Conservation (phyloP, 2,888 invertebrate genomes). For the Pinctada fucata region DNA sequence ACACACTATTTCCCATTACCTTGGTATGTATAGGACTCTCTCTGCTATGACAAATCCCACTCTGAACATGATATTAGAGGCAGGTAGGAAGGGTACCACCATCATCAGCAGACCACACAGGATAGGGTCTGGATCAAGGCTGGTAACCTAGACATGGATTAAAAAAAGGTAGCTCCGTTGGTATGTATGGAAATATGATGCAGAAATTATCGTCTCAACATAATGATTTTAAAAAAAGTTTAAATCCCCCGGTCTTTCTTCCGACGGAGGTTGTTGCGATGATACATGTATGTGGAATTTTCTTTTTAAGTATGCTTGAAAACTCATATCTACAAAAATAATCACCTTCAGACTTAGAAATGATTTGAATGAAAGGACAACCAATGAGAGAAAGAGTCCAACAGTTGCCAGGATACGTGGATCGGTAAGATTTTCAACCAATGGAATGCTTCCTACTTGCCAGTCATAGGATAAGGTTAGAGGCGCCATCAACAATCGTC, state of each 20-base stretch:
- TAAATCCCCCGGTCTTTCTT: too few species aligned
- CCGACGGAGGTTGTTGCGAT: too few species aligned
- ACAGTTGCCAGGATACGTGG: conserved; percentile 85
- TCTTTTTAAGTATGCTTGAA: too few species aligned
- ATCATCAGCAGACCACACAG: conserved; percentile 53
- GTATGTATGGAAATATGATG: too few species aligned
- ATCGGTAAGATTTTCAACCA: conserved; percentile 85
- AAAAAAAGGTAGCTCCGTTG: neutral
- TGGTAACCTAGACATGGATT: neutral
- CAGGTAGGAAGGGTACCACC: conserved; percentile 67
- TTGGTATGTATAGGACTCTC: conserved; percentile 71
- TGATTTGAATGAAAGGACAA: conserved; percentile 28
- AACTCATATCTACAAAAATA: too few species aligned
- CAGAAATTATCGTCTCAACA: too few species aligned
- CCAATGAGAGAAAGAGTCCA: conserved; percentile 78
- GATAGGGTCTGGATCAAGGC: conserved; percentile 16
- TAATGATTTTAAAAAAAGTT: too few species aligned
- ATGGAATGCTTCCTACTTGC: conserved; percentile 92
- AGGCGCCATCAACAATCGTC: conserved; percentile 89
- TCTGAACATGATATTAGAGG: conserved; percentile 78
- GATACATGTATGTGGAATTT: too few species aligned
- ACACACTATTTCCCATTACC: conserved; percentile 59
- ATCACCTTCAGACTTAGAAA: conserved; percentile 26
- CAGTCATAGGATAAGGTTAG: conserved; percentile 89
- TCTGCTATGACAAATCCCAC: conserved; percentile 75